These are phyloP conservation scores for Varroa destructor DNA, from an alignment of 1,140 invertebrate genomes.

Conservation along the genomic window DNA sequence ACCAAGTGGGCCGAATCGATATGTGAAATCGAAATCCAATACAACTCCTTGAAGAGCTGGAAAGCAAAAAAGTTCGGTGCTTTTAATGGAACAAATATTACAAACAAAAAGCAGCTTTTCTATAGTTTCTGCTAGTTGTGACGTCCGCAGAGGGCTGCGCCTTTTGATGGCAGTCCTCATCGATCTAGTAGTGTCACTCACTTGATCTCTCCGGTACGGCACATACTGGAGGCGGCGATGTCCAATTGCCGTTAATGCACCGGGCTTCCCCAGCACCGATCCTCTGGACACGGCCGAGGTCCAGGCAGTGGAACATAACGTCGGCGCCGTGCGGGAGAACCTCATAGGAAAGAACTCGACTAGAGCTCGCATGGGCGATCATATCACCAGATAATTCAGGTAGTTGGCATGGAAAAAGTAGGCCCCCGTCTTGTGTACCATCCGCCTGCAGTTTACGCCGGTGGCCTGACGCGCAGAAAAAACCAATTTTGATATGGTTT, in stretches of 20 bases:
- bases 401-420: conserved; percentile 22
- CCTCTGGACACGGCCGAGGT: conserved; percentile 8
- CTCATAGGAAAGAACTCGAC: conserved; percentile 1
- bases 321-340: conserved; percentile 13
- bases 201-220: conserved; percentile 17
- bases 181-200: not conserved
- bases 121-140: no score
- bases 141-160: no score
- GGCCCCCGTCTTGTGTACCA: conserved; percentile 6
- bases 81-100: no score
- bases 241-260: conserved; percentile 20
- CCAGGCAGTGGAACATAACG: conserved; percentile 11
- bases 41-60: conserved; percentile 6
- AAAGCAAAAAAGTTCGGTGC: not conserved
- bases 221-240: conserved; percentile 1
- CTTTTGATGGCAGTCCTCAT: no score
- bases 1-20: conserved; percentile 2
- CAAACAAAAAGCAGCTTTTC: no score
- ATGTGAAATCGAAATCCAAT: conserved; percentile 17
- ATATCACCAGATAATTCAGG: conserved; percentile 11
- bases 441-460: not conserved
- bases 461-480: not conserved
- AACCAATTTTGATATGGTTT: no score
- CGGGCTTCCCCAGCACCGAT: conserved; percentile 17
- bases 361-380: conserved; percentile 2